Conservation (phyloP, 2,888 invertebrate species). For the Aricia artaxerxes region DNA sequence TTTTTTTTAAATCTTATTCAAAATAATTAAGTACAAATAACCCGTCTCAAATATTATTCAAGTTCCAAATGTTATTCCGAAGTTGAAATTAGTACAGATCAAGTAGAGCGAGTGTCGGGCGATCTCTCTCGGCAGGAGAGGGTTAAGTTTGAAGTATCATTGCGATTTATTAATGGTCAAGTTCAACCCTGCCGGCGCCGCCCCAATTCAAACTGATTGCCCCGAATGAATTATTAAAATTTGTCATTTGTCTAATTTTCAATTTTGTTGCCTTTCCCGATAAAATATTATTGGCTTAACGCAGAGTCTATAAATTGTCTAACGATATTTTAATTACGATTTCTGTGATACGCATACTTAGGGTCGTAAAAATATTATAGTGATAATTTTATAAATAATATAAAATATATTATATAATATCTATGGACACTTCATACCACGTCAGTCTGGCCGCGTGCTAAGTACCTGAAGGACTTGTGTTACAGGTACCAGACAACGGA, state of each 20-base stretch:
- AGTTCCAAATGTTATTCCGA: conserved; percentile 26
- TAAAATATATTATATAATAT: no score
- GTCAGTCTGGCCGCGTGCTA: no score
- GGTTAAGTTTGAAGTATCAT: conserved; percentile 80
- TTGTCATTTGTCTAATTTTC: conserved; percentile 58
- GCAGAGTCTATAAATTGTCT: neutral
- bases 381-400: no score
- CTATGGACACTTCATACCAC: no score
- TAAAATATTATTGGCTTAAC: neutral
- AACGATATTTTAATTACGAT: no score
- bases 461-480: no score
- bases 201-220: conserved; percentile 70
- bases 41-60: conserved; percentile 8
- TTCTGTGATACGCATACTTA: no score
- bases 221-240: conserved; percentile 75
- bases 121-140: conserved; percentile 63
- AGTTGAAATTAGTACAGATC: conserved; percentile 38
- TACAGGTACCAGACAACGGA: no score
- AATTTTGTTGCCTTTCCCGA: conserved; percentile 12
- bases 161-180: conserved; percentile 80
- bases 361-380: no score
- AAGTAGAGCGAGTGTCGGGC: conserved; percentile 52
- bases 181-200: conserved; percentile 56
- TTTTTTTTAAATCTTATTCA: neutral
- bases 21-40: neutral